A percentile compares a stretch with the other conserved stretches of the same genome.
phyloP scores from a whole-genome alignment of 35 echinoderm and acorn worm genomes.

The Ophiothrix spiculata region DNA sequence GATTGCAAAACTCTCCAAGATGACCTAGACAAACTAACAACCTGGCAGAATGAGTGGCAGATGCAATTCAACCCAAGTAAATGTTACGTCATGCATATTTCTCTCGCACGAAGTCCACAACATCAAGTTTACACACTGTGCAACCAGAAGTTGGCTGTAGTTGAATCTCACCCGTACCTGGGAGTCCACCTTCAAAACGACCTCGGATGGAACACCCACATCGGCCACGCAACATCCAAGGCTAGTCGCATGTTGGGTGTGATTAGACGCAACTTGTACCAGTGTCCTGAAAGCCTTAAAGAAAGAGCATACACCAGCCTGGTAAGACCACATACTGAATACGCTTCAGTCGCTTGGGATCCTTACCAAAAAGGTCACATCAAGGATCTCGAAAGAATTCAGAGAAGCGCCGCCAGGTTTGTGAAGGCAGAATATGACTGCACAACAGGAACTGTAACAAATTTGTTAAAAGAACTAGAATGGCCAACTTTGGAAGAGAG shows the following conservation, averaged over 20 bases:
- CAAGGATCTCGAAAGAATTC: too few relatives aligned
- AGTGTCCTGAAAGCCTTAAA: constrained; percentile 18
- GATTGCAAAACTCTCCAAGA: constrained; percentile 17
- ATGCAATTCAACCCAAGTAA: constrained; percentile 45
- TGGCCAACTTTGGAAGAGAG: too few relatives aligned
- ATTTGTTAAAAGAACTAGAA: too few relatives aligned
- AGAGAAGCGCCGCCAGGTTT: too few relatives aligned
- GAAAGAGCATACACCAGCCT: constrained; percentile 15
- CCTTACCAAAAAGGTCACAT: too few relatives aligned
- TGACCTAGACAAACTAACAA: constrained; percentile 23
- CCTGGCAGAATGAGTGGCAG: constrained; percentile 17
- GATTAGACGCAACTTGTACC: constrained; percentile 19
- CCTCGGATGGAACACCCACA: constrained; percentile 20
- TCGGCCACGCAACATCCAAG: constrained; percentile 24
- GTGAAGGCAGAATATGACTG: too few relatives aligned
- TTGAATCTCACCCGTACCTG: constrained; percentile 19
- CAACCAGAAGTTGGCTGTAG: constrained; percentile 20
- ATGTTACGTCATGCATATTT: constrained; percentile 29
- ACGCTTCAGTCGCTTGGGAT: too few relatives aligned
- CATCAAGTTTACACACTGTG: constrained; percentile 2
- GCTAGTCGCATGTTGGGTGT: constrained; percentile 21
- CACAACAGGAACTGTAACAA: too few relatives aligned
- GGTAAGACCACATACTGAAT: too few relatives aligned
- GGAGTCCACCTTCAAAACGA: constrained; percentile 19
- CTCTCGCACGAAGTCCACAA: neutral